Base-by-base conservation (phyloP, 2,888 invertebrate genomes). In the Notodonta ziczac region DNA sequence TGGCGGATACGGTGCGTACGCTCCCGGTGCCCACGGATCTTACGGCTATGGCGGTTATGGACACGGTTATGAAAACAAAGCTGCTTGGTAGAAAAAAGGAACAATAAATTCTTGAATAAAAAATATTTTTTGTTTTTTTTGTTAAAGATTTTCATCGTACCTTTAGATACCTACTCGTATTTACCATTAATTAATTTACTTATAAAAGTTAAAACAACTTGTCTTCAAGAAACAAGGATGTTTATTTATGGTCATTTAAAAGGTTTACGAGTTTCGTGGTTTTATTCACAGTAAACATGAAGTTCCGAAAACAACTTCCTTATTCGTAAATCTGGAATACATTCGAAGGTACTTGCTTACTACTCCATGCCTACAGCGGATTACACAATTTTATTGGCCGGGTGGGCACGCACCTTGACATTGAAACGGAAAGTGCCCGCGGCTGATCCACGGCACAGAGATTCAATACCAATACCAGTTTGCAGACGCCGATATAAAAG, bases 401-500 rank as follows among this genome's bases (percentile, higher is more conserved):
- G 72, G 71, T 66, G 61, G 74, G 75, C 69, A 74, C 70, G 82
- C 73, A 71, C 90, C 91, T 89, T 90, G 91, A 89, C 91, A 89
- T 89, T 91, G 91, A 86, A 85, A 84, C 80, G 65, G 79, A 81
- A 79, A 83, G 79, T 75, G 84, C 86, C 80, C 68, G 80, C 73
- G 85, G 87, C 86, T 69, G 71, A 72, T 69, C 70, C 68, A 63
- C 73, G 35, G 52, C 58, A 69, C 58, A 58, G 60, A 70, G 80
- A 83, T 82, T 75, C 80, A 80, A 77, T 79, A 78, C 76, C 76
- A 82, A 85, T 86, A 89, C 90, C 88, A 82, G 89, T 89, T 87
- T 82, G 72, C 69, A 76, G 73, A 78, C 82, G 74, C 66, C 74
- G 70, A 84, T 93, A 93, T 91, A 93, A 86, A 91, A 91, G 90